phyloP scores from a whole-genome alignment of 2,888 invertebrate species.

The Glyphotaelius pellucidus region DNA sequence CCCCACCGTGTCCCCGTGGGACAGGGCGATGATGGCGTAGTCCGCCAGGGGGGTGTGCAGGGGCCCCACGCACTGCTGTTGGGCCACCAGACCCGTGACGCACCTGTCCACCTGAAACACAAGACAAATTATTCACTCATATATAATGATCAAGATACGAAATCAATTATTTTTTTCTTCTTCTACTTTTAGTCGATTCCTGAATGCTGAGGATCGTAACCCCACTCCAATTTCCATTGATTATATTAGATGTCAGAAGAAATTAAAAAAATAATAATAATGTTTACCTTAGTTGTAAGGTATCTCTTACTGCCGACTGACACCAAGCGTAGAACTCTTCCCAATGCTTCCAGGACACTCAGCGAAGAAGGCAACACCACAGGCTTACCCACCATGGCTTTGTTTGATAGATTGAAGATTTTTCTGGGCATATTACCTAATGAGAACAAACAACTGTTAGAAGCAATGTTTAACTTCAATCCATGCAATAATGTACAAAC shows the following conservation, averaged over 20 bases:
- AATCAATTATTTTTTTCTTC: background rate
- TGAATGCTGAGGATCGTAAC: too few relatives aligned
- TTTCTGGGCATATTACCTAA: conserved; percentile 77
- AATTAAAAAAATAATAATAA: background rate
- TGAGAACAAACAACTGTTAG: background rate
- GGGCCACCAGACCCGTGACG: conserved; percentile 95
- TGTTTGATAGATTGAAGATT: conserved; percentile 80
- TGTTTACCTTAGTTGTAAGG: conserved; percentile 91
- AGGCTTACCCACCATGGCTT: conserved; percentile 74
- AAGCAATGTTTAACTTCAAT: background rate
- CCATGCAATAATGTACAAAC: too few relatives aligned
- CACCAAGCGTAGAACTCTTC: conserved; percentile 90
- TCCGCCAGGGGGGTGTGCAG: conserved; percentile 97
- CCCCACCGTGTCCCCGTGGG: conserved; percentile 89
- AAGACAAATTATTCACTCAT: conserved; percentile 13
- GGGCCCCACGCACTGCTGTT: conserved; percentile 99
- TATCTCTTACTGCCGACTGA: conserved; percentile 97
- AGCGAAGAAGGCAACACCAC: conserved; percentile 77
- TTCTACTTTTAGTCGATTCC: too few relatives aligned
- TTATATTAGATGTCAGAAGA: too few relatives aligned
- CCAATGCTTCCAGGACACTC: conserved; percentile 82
- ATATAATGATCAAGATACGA: background rate
- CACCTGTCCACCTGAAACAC: conserved; percentile 86
- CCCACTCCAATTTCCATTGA: too few relatives aligned
- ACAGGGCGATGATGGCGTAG: conserved; percentile 92